Percentiles rank a stretch among this genome's conserved stretches.
phyloP scores from a whole-genome alignment of 1,140 invertebrate genomes.

The Venustaconcha ellipsiformis region DNA sequence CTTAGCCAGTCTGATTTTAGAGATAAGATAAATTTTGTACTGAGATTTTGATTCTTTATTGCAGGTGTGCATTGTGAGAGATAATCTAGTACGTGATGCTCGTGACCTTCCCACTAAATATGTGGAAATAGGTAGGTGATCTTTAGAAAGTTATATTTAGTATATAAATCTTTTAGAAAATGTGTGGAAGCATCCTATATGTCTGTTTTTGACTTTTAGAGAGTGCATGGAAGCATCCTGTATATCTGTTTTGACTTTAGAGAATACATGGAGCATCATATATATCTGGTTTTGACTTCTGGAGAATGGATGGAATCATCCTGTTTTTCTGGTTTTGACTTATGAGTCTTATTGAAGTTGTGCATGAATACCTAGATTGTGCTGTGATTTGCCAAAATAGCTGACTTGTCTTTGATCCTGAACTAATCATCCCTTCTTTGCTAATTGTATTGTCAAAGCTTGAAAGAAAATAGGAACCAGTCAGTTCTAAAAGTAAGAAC shows the following conservation, averaged over 20 bases:
- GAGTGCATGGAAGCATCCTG: too few relatives aligned
- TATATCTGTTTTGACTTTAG: too few relatives aligned
- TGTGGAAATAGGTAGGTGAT: constrained; percentile 68
- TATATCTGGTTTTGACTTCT: not conserved
- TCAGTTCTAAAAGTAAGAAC: too few relatives aligned
- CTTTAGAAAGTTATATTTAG: not conserved
- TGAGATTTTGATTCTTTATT: constrained; percentile 68
- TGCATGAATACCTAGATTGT: constrained; percentile 76
- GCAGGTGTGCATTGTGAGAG: constrained; percentile 61
- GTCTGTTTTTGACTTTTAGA: too few relatives aligned
- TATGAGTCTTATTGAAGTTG: not conserved
- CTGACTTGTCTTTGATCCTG: not conserved
- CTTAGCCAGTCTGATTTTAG: constrained; percentile 90
- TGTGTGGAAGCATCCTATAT: too few relatives aligned
- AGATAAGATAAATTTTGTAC: constrained; percentile 79
- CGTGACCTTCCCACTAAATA: constrained; percentile 66
- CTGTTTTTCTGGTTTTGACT: not conserved
- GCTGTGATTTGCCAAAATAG: constrained; percentile 67
- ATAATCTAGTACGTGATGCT: constrained; percentile 41
- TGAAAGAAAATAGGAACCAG: too few relatives aligned
- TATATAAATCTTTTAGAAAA: not conserved
- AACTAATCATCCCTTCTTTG: too few relatives aligned
- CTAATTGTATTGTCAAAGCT: too few relatives aligned
- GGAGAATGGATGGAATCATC: not conserved
- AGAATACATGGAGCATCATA: too few relatives aligned